Evolutionary conservation across 2,888 invertebrate species (phyloP), one percentile per base, ranked within the genome.

Genomic region (Drosophila mimetica): DNA sequence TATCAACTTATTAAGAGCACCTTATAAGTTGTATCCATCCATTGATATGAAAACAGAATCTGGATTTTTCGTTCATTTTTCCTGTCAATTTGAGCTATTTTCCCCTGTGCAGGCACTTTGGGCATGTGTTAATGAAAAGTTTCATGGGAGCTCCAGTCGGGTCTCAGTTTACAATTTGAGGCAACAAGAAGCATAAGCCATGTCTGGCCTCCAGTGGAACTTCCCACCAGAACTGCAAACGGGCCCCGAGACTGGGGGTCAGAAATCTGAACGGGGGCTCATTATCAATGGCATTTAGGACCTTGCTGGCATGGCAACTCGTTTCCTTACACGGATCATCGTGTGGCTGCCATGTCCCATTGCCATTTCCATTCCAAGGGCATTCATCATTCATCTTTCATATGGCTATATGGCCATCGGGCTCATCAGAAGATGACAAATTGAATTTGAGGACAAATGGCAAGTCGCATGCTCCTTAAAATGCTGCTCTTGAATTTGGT

Each of bases 201-300:
- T 67, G 52, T 50, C 51, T 57, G 44, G 9, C 4, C 14, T 16
- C 42, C 30, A n/a, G 20, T 44, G 16, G 28, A n/a, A 9, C 47
- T 20, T n/a, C n/a, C n/a, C n/a, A n/a, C n/a, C n/a, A n/a, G 14
- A 14, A 6, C 6, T 1, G 8, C 11, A 30, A 39, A 11, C 9
- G 39, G 39, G 16, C 18, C 9, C 20, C 9, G 41, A 7, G 41
- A 2, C 36, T 30, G 13, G 41, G 52, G 28, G 53, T 28, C 11
- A 32, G 36, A 39, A 32, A 6, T 16, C 44, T 50, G 41, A 44
- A 37, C 25, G 61, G 59, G 44, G 59, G 63, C 76, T 76, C 67
- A 69, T 65, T 67, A 82, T 79, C 61, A 73, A 82, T 79, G 71
- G 69, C 69, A 59, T 67, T 70, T 69, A 58, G 53, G 52, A 39